Base-by-base conservation (phyloP, 2,113 vertebrate species). In the Ammodytes marinus region DNA sequence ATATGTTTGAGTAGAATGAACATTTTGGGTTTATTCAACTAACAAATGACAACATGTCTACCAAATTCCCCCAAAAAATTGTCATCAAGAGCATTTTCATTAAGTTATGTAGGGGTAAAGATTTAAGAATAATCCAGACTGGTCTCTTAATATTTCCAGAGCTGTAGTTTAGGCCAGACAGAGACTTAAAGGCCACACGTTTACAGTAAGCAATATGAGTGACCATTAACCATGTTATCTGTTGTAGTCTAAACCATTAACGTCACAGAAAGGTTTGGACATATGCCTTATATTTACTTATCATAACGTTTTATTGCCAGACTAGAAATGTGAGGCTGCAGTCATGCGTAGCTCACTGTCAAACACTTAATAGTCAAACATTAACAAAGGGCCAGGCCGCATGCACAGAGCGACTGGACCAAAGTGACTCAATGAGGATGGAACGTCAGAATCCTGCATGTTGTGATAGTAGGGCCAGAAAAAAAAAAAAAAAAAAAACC, bases 321-420 rank as follows among this genome's bases (percentile, higher is more conserved):
- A 0, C 13, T 7, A 0, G 15, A 65, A 79, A 76, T 70, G 71
- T 79, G 78, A 43, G 46, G 42, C 37, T 2, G 0, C 39, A 63
- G 50, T 59, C 75, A 79, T 46, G 1, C 86, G 75, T 1, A 14
- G 55, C 43, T 59, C 40, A 4, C 35, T 19, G 69, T 50, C 49
- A 11, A 11, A 13, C 0, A 1, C 27, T 27, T 27, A n/a, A 10
- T 27, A 60, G 79, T 90, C 75, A 88, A 88, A 80, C 53, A 86
- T 85, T 82, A 68, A 73, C 0, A 4, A 9, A 59, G 77, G 27
- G 40, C 12, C 1, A 1, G 1, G 11, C 10, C 13, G 40, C 37
- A 49, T 68, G 8, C 35, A 49, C 13, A 59, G 37, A 49, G 4
- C 0, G 54, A 65, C 53, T 67, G 83, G 78, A 77, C 37, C 2